A percentile compares a stretch with the other conserved stretches of the same genome.
phyloP scores from a whole-genome alignment of 2,113 vertebrate species.

The Synodontis membranacea region DNA sequence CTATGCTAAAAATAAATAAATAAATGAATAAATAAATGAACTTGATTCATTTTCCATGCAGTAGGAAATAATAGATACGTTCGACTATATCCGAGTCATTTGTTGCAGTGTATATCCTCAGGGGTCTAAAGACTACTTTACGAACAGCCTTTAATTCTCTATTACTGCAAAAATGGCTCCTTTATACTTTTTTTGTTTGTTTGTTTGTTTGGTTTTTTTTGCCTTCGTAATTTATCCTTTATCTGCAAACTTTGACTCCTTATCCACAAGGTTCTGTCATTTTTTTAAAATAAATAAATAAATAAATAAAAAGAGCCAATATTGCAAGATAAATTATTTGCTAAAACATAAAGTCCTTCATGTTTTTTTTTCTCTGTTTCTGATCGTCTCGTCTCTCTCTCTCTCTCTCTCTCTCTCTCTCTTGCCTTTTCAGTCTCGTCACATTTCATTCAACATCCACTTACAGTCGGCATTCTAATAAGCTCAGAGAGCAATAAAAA shows the following conservation, averaged over 20 bases:
- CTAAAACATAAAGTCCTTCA: neutral
- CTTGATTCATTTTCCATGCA: neutral
- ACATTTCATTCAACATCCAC: constrained; percentile 66
- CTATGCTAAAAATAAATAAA: too few relatives aligned
- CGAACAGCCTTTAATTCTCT: neutral
- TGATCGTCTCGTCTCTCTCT: constrained; percentile 35
- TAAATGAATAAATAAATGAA: too few relatives aligned
- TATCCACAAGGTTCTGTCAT: neutral
- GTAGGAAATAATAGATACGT: neutral
- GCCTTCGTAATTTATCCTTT: neutral
- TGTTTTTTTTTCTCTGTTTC: constrained; percentile 44
- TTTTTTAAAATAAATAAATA: neutral
- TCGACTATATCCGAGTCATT: neutral
- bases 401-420: constrained; percentile 5
- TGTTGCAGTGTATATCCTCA: neutral
- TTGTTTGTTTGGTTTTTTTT: too few relatives aligned
- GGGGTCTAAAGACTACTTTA: neutral
- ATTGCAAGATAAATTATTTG: constrained; percentile 9
- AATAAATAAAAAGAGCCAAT: neutral
- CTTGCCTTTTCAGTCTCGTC: constrained; percentile 41
- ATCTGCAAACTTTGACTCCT: neutral
- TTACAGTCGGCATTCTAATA: constrained; percentile 69
- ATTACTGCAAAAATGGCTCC: neutral
- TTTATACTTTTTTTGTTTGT: neutral
- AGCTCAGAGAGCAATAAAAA: constrained; percentile 16